These are phyloP conservation scores for Gonatopus flavifemur DNA, from an alignment of 1,140 invertebrate genomes.

Conservation along the genomic window DNA sequence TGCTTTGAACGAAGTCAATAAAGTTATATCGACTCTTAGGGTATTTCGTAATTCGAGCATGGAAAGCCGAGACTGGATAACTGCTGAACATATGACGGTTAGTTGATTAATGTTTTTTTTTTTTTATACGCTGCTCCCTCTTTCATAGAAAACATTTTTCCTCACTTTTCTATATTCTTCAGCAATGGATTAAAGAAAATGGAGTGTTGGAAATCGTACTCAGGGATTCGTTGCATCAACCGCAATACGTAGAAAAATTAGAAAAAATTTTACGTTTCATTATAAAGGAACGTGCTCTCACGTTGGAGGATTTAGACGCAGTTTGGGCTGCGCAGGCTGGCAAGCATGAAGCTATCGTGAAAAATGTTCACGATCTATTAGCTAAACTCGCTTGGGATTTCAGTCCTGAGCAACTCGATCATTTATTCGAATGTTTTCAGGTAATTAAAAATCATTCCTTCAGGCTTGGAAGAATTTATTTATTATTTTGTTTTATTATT, in stretches of 20 bases:
- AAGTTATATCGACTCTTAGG: conserved; percentile 88
- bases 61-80: conserved; percentile 91
- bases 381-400: conserved; percentile 99
- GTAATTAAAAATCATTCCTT: conserved; percentile 60
- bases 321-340: conserved; percentile 95
- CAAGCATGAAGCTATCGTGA: conserved; percentile 94
- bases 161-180: too few relatives aligned
- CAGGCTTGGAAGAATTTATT: neutral
- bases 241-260: conserved; percentile 96
- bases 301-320: conserved; percentile 87
- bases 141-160: too few relatives aligned
- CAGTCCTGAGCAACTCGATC: conserved; percentile 94
- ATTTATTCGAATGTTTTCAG: conserved; percentile 97
- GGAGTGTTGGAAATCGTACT: conserved; percentile 94
- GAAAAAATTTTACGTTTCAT: conserved; percentile 97
- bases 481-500: conserved; percentile 6
- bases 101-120: too few relatives aligned
- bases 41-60: conserved; percentile 75
- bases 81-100: conserved; percentile 90
- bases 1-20: conserved; percentile 97
- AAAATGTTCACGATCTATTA: conserved; percentile 95
- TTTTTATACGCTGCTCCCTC: too few relatives aligned
- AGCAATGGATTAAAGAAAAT: conserved; percentile 97
- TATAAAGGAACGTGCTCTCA: conserved; percentile 92
- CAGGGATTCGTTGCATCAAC: conserved; percentile 93